phyloP scores from a whole-genome alignment of 2,113 vertebrate species.

The Guaruba guarouba region DNA sequence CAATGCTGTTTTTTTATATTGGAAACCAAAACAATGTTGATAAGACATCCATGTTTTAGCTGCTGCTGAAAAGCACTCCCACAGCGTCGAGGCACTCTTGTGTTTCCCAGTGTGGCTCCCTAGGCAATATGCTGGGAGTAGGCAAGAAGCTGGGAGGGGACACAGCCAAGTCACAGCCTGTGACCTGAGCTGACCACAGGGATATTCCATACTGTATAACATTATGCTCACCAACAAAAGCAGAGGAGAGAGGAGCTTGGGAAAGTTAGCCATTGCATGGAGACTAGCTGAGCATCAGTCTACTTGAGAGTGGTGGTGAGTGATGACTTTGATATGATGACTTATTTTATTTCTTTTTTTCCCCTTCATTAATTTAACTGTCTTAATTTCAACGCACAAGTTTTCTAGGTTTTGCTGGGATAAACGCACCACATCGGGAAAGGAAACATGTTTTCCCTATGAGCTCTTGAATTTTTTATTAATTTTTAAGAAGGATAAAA shows the following conservation, averaged over 20 bases:
- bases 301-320: neutral
- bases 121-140: neutral
- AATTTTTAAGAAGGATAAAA: neutral
- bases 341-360: neutral
- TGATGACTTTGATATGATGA: neutral
- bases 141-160: neutral
- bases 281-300: neutral
- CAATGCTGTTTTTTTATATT: neutral
- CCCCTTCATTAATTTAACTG: neutral
- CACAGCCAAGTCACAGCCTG: neutral
- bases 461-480: neutral
- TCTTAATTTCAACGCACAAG: neutral
- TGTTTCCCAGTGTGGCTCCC: neutral
- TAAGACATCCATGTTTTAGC: neutral
- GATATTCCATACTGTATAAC: neutral
- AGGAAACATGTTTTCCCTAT: neutral
- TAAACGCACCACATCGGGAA: neutral
- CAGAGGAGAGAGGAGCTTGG: neutral
- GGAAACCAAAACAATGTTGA: neutral
- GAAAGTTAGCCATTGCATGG: neutral
- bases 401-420: neutral
- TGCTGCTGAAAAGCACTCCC: neutral
- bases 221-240: neutral
- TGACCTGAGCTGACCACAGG: neutral
- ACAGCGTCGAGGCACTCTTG: neutral